phyloP scores from a whole-genome alignment of 1,140 invertebrate species.

The Chymomyza costata region DNA sequence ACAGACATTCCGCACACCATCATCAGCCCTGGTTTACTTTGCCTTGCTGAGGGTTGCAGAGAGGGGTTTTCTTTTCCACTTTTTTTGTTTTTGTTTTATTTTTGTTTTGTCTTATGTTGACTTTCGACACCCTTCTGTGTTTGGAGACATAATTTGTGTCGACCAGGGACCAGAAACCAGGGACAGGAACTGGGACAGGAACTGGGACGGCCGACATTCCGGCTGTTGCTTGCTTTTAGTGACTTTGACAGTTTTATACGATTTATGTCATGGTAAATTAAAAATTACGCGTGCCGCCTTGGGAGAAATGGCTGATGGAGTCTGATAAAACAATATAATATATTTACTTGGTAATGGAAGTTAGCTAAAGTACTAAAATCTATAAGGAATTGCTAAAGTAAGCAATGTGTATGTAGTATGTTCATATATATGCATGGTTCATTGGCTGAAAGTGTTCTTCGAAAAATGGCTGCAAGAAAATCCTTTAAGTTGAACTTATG shows the following conservation, averaged over 20 bases:
- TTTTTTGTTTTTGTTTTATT: slow-evolving; percentile 4
- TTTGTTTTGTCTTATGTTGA: slow-evolving; percentile 40
- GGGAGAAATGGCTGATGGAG: slow-evolving; percentile 15
- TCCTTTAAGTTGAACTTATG: no score
- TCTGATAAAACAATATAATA: no score
- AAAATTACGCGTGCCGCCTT: slow-evolving; percentile 59
- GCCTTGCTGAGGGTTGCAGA: no score
- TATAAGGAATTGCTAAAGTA: no score
- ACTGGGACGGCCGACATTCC: slow-evolving; percentile 12
- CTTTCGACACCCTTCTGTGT: slow-evolving; percentile 63
- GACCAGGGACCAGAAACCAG: slow-evolving; percentile 20
- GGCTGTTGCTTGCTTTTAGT: slow-evolving; percentile 70
- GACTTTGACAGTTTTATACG: slow-evolving; percentile 72
- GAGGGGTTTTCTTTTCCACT: slow-evolving; percentile 7
- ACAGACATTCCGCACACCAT: slow-evolving; percentile 1
- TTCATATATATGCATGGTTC: no score
- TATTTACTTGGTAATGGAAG: no score
- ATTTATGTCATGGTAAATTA: slow-evolving; percentile 72
- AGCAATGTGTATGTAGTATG: no score
- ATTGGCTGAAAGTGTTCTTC: no score
- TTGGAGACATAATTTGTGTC: slow-evolving; percentile 60
- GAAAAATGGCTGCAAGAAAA: no score
- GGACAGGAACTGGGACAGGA: slow-evolving; percentile 3
- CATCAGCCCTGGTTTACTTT: slow-evolving; percentile 1
- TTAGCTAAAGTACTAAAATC: no score